A percentile compares a stretch with the other conserved stretches of the same genome.
phyloP scores from a whole-genome alignment of 2,113 vertebrate genomes.

The Platanista minor region DNA sequence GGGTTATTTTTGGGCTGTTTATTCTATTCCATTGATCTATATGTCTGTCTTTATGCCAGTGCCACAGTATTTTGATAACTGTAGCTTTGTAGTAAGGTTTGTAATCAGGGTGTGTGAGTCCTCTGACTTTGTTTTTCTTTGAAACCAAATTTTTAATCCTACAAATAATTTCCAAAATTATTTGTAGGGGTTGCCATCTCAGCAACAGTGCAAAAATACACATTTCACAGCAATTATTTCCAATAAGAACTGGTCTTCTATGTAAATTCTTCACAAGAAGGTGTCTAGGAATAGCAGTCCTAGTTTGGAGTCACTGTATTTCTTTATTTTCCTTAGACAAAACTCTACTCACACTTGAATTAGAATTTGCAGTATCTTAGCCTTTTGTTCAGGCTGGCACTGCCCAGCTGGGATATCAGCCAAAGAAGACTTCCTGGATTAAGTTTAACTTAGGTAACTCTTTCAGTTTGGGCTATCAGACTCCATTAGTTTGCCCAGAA shows the following conservation, averaged over 20 bases:
- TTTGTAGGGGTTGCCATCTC: background rate
- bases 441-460: slow-evolving; percentile 33
- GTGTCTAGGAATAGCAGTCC: background rate
- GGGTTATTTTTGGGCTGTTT: background rate
- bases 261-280: slow-evolving; percentile 9
- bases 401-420: background rate
- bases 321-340: background rate
- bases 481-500: background rate
- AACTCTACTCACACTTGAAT: slow-evolving; percentile 12
- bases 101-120: background rate
- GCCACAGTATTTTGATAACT: background rate
- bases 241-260: background rate
- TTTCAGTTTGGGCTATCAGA: background rate
- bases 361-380: background rate
- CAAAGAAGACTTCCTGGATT: slow-evolving; percentile 35
- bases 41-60: background rate
- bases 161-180: background rate
- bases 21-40: background rate
- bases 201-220: background rate
- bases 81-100: background rate
- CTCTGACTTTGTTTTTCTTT: slow-evolving; percentile 22
- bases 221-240: background rate
- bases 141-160: background rate
- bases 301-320: background rate
- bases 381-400: background rate